Evolutionary conservation across 2,888 invertebrate species (phyloP), one percentile per base, ranked within the genome.

Genomic region (Stenchaetothrips biformis): DNA sequence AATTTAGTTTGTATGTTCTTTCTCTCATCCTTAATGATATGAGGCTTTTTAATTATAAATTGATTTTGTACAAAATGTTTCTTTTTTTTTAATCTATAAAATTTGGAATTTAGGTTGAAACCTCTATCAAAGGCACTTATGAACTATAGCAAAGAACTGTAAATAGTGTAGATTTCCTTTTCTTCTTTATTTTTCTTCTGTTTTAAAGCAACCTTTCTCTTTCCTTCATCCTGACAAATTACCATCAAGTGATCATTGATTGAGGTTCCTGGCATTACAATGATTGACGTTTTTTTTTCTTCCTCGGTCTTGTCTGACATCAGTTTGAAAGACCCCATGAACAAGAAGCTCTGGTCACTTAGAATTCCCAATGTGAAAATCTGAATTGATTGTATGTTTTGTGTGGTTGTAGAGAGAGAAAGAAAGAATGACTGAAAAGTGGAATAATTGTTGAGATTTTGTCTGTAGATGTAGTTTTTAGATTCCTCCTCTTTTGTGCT

Each of bases 351-450:
- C 67, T 74, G 67, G 67, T 74, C 67, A 74, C 67, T 74, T 21
- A 74, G 67, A 74, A 25, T 74, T 74, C 67, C 67, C 67, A 7
- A 25, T 74, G 67, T 11, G 67, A 18, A 59, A 74, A 74, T 74
- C 67, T 74, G 67, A 59, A 25, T 67, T 74, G 67, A 59, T 16
- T 74, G 67, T 37, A 37, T 21, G 67, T 25, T 74, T 74, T 25
- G 67, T 74, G 67, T 74, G 67, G 25, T 74, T 74, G 67, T 74
- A 74, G 67, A 74, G 67, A 74, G 67, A 74, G 67, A 74, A 74
- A 74, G 67, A 74, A 74, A 74, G 67, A 74, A 74, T 74, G 67
- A 74, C 67, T 74, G 67, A 74, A 74, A 74, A 74, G 67, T 25
- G 67, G 67, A 21, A 74, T 37, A 37, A 37, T 74, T 74, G 67